phyloP scores from a whole-genome alignment of 2,113 vertebrate genomes.

The Sylvia atricapilla region DNA sequence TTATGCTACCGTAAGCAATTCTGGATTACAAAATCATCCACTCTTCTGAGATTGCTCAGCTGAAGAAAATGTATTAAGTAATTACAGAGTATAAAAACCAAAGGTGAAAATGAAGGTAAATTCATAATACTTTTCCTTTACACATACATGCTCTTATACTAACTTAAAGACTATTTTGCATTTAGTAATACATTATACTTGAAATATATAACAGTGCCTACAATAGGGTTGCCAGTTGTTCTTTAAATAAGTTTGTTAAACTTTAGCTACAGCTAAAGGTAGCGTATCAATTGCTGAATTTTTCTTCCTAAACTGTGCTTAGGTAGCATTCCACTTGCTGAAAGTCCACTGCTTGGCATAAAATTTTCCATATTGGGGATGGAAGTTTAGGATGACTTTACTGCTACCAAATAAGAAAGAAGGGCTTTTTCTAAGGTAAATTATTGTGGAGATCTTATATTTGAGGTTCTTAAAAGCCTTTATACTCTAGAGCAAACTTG shows the following conservation, averaged over 20 bases:
- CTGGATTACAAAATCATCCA: not conserved
- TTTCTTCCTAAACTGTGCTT: not conserved
- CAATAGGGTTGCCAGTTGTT: not conserved
- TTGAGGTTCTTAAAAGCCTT: not conserved
- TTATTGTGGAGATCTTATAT: not conserved
- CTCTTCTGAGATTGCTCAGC: not conserved
- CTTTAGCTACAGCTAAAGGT: not conserved
- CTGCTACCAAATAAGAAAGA: not conserved
- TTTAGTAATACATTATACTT: not conserved
- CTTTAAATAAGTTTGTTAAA: not conserved
- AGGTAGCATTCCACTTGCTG: not conserved
- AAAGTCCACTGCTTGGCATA: not conserved
- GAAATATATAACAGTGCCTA: not conserved
- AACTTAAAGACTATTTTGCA: not conserved
- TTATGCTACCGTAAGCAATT: not conserved
- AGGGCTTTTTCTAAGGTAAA: not conserved
- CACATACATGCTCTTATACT: not conserved
- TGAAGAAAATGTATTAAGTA: not conserved
- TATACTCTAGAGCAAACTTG: not conserved
- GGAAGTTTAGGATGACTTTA: not conserved
- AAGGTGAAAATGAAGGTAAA: not conserved
- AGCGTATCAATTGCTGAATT: not conserved
- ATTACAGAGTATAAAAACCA: not conserved
- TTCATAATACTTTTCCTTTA: not conserved
- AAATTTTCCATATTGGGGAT: not conserved